Evolutionary conservation across 2,797 vertebrate species (phyloP).

Genomic region (Pangasius larnaudii): DNA sequence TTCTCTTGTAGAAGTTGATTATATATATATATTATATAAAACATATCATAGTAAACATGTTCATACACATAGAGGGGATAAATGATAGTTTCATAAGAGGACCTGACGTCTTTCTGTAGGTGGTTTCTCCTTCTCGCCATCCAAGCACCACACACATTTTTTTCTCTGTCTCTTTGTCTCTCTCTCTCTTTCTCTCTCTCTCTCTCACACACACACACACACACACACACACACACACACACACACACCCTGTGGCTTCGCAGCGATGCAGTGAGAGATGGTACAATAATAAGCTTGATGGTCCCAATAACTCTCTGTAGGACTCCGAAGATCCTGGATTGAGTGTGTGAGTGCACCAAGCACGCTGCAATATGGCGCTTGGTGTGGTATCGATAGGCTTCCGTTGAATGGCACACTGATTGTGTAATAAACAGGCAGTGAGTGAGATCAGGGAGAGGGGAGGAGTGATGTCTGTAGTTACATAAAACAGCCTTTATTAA

Average conservation of each 20-base stretch:
- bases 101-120: neutral
- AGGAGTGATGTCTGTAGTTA: slow-evolving; percentile 15
- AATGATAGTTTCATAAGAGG: neutral
- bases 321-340: neutral
- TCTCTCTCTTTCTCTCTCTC: neutral
- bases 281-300: slow-evolving; percentile 12
- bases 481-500: slow-evolving; percentile 6
- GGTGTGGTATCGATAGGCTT: neutral
- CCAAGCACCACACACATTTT: neutral
- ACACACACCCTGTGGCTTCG: neutral
- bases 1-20: neutral
- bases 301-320: slow-evolving; percentile 1
- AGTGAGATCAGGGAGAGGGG: slow-evolving; percentile 4
- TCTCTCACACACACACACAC: neutral
- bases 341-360: neutral
- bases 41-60: neutral
- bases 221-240: neutral
- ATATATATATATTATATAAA: neutral
- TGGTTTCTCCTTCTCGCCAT: neutral
- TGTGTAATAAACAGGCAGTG: slow-evolving; percentile 26
- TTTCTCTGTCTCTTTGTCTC: neutral
- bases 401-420: neutral
- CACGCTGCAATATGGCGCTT: neutral
- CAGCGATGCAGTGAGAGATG: neutral
- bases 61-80: neutral